Conservation (phyloP, 2,113 vertebrate genomes). For the Nesogale talazaci region DNA sequence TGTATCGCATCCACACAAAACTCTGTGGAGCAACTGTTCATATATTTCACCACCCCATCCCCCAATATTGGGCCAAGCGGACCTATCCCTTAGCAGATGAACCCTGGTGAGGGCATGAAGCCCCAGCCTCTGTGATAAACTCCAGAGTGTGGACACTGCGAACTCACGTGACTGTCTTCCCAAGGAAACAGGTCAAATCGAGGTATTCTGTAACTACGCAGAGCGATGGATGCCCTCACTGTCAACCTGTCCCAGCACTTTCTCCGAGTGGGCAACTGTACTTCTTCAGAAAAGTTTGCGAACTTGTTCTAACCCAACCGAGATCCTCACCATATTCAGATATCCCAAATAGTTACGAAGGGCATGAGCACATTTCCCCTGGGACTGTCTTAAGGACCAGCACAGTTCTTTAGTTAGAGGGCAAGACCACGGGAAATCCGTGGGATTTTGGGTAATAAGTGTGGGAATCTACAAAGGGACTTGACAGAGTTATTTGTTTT, state of each 20-base stretch:
- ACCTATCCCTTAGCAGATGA: slow-evolving; percentile 15
- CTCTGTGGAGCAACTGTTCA: background rate
- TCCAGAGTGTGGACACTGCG: slow-evolving; percentile 33
- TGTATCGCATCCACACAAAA: background rate
- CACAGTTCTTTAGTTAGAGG: slow-evolving; percentile 80
- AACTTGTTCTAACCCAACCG: slow-evolving; percentile 73
- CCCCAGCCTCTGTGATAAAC: background rate
- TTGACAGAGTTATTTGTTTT: slow-evolving; percentile 85
- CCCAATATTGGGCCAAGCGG: slow-evolving; percentile 37
- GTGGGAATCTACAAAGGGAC: slow-evolving; percentile 87
- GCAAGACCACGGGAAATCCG: slow-evolving; percentile 82
- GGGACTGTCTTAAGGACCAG: slow-evolving; percentile 80
- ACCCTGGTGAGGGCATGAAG: slow-evolving; percentile 7
- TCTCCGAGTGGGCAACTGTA: slow-evolving; percentile 32
- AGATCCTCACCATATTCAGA: slow-evolving; percentile 70
- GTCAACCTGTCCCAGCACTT: background rate
- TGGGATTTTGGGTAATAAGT: slow-evolving; percentile 88
- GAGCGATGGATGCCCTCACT: background rate
- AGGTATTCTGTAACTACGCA: background rate
- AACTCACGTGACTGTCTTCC: slow-evolving; percentile 33
- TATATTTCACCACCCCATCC: background rate
- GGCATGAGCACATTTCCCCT: slow-evolving; percentile 81
- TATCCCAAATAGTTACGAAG: slow-evolving; percentile 79
- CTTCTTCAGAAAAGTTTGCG: slow-evolving; percentile 75
- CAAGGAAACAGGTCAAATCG: slow-evolving; percentile 33